Conservation (phyloP, 2,113 vertebrate species). For the Lucifuga dentata region DNA sequence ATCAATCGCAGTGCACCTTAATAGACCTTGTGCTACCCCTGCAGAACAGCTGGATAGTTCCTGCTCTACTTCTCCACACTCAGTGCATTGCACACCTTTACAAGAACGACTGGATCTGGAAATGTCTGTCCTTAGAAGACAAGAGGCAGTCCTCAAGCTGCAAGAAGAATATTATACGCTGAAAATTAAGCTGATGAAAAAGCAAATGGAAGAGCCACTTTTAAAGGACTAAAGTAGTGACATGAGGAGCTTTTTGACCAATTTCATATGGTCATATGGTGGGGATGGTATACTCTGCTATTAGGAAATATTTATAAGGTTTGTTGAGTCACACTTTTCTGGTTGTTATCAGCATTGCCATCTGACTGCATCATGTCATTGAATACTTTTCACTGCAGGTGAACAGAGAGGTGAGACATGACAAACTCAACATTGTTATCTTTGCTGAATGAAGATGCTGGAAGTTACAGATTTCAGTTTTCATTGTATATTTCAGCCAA, state of each 20-base stretch:
- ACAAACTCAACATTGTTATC: too few species aligned
- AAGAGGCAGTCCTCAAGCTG: conserved; percentile 65
- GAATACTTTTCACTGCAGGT: too few species aligned
- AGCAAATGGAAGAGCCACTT: conserved; percentile 40
- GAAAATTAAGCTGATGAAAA: conserved; percentile 66
- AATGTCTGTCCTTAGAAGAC: conserved; percentile 68
- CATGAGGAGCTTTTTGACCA: neutral
- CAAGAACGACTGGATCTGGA: conserved; percentile 67
- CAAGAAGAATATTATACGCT: conserved; percentile 74
- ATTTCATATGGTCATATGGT: neutral
- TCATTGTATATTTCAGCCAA: too few species aligned
- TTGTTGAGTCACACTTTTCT: too few species aligned
- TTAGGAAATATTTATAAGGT: too few species aligned
- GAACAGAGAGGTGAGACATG: too few species aligned
- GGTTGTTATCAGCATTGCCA: too few species aligned
- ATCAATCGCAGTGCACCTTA: conserved; percentile 17
- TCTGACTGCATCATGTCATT: too few species aligned
- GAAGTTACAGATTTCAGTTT: too few species aligned
- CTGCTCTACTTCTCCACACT: conserved; percentile 14
- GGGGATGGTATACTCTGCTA: too few species aligned
- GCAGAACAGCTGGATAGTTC: conserved; percentile 20
- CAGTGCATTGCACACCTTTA: conserved; percentile 18
- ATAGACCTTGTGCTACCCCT: neutral
- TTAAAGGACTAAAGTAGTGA: conserved; percentile 27
- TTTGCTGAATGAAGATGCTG: too few species aligned